These are phyloP conservation scores for Drosophila neotestacea DNA, from an alignment of 2,888 invertebrate genomes.

Conservation along the genomic window DNA sequence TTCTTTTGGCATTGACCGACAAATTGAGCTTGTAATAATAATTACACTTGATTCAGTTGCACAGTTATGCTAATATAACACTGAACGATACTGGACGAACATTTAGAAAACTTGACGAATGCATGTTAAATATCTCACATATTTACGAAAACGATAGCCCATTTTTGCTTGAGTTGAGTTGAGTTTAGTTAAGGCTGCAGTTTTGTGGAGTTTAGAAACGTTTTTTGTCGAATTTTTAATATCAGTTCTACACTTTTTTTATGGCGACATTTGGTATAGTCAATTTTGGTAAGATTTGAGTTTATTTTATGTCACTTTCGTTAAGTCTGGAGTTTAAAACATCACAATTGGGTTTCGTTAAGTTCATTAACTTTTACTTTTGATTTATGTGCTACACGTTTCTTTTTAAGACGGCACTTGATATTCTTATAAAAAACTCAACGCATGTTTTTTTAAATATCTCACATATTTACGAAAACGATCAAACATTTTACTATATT, in stretches of 20 bases:
- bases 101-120: slow-evolving; percentile 45
- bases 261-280: too few relatives aligned
- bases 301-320: slow-evolving; percentile 14
- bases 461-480: too few relatives aligned
- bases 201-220: slow-evolving; percentile 7
- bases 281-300: neutral
- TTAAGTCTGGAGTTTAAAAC: neutral
- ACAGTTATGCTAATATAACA: slow-evolving; percentile 32
- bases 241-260: too few relatives aligned
- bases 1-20: slow-evolving; percentile 67
- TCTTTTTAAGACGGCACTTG: neutral
- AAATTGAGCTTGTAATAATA: slow-evolving; percentile 52
- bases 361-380: slow-evolving; percentile 7
- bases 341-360: neutral
- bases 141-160: slow-evolving; percentile 65
- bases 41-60: slow-evolving; percentile 35
- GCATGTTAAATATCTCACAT: slow-evolving; percentile 65
- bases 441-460: too few relatives aligned
- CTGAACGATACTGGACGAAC: slow-evolving; percentile 55
- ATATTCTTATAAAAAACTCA: too few relatives aligned
- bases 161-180: slow-evolving; percentile 32
- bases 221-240: too few relatives aligned
- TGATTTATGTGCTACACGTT: slow-evolving; percentile 8
- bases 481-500: too few relatives aligned
- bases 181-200: slow-evolving; percentile 4